These are phyloP conservation scores for Scaptomyza tumidula DNA, from an alignment of 2,888 invertebrate genomes.

Conservation along the genomic window DNA sequence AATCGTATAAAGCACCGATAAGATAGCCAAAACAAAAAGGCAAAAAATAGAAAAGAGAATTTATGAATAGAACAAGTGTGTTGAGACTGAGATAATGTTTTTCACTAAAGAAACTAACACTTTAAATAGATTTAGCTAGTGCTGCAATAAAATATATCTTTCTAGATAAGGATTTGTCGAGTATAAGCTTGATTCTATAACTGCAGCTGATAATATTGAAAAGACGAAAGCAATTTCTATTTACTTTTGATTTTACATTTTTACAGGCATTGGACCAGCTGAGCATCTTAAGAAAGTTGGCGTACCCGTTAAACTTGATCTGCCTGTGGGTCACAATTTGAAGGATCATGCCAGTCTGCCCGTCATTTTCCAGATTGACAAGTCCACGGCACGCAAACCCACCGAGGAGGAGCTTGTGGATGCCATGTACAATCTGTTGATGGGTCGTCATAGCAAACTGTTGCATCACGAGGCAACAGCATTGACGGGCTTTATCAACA, in stretches of 20 bases:
- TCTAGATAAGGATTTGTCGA: background rate
- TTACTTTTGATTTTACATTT: too few species aligned
- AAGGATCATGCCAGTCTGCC: constrained; percentile 91
- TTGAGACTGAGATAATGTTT: constrained; percentile 15
- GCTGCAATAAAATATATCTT: too few species aligned
- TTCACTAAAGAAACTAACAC: constrained; percentile 1
- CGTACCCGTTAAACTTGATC: constrained; percentile 76
- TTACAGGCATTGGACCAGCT: constrained; percentile 81
- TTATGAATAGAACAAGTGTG: constrained; percentile 11
- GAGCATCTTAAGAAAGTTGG: constrained; percentile 72
- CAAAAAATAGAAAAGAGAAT: constrained; percentile 1
- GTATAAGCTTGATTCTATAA: background rate
- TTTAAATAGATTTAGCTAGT: too few species aligned
- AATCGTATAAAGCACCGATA: constrained; percentile 25
- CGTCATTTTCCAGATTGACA: constrained; percentile 85
- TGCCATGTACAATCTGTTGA: constrained; percentile 85
- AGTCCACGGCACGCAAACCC: constrained; percentile 80
- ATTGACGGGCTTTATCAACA: constrained; percentile 87
- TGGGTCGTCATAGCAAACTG: constrained; percentile 86
- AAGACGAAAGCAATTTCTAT: too few species aligned
- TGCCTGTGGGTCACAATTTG: constrained; percentile 89
- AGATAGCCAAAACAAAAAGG: constrained; percentile 32
- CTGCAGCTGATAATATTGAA: background rate
- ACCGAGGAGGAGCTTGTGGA: constrained; percentile 84
- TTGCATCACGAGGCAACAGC: constrained; percentile 85